These are phyloP conservation scores for Ornithorhynchus anatinus DNA, from an alignment of 2,113 vertebrate genomes.

Conservation along the genomic window DNA sequence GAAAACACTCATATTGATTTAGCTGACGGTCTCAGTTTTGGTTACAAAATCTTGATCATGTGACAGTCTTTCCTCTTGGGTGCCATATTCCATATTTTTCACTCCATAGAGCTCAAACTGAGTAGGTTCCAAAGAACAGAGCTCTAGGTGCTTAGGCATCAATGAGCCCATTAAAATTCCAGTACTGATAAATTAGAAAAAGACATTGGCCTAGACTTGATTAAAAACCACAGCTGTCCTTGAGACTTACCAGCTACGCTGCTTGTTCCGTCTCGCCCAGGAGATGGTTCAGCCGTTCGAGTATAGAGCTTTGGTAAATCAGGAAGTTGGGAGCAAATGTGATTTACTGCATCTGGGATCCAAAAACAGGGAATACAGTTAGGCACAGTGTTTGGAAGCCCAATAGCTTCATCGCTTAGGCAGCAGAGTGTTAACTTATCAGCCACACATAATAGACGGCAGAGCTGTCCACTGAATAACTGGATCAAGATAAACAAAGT, in stretches of 20 bases:
- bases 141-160: too few species aligned
- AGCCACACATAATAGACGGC: conserved; percentile 69
- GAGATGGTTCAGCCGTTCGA: conserved; percentile 67
- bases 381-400: conserved; percentile 57
- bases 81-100: too few species aligned
- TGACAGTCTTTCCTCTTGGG: conserved; percentile 39
- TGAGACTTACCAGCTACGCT: conserved; percentile 81
- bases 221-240: conserved; percentile 50
- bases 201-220: conserved; percentile 43
- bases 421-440: conserved; percentile 72
- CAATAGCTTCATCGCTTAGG: conserved; percentile 71
- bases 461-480: conserved; percentile 65
- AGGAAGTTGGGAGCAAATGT: conserved; percentile 80
- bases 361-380: conserved; percentile 77
- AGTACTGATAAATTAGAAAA: too few species aligned
- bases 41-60: conserved; percentile 7
- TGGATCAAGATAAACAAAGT: conserved; percentile 78
- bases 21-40: background rate
- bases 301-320: conserved; percentile 77
- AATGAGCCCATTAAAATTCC: too few species aligned
- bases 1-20: background rate
- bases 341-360: conserved; percentile 82
- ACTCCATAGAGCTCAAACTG: too few species aligned
- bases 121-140: too few species aligned
- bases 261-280: conserved; percentile 72